These are phyloP conservation scores for Epizoanthus rinbou DNA, from an alignment of 92 coral and sea anemone genomes.

Conservation along the genomic window DNA sequence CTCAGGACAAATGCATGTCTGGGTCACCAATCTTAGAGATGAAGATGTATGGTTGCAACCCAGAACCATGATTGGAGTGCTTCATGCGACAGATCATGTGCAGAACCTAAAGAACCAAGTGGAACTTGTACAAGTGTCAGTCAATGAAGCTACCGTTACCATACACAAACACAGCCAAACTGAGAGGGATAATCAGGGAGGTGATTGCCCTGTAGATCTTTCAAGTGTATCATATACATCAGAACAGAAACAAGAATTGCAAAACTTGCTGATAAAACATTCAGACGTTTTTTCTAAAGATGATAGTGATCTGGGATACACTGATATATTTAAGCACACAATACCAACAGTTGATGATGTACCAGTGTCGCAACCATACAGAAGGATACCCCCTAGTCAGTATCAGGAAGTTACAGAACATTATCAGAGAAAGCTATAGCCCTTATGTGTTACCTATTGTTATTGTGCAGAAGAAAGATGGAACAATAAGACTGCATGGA, in stretches of 20 bases:
- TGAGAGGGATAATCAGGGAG: constrained; percentile 1
- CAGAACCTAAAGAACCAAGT: constrained; percentile 40
- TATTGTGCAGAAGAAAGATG: constrained; percentile 49
- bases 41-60: constrained; percentile 47
- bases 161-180: constrained; percentile 29
- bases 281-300: constrained; percentile 43
- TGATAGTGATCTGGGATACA: constrained; percentile 53
- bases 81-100: constrained; percentile 34
- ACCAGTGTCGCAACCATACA: constrained; percentile 48
- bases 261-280: constrained; percentile 42
- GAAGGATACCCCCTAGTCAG: constrained; percentile 54
- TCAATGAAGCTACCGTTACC: constrained; percentile 49
- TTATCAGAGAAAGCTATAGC: constrained; percentile 51
- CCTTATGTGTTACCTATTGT: constrained; percentile 56
- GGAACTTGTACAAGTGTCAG: constrained; percentile 36
- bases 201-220: constrained; percentile 48
- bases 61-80: constrained; percentile 35
- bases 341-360: constrained; percentile 48
- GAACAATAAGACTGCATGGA: constrained; percentile 45
- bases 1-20: constrained; percentile 19
- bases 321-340: constrained; percentile 51
- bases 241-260: constrained; percentile 46
- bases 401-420: constrained; percentile 56
- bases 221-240: constrained; percentile 44
- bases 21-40: constrained; percentile 35